Conservation (phyloP, 2,888 invertebrate genomes). For the Noctua janthe region DNA sequence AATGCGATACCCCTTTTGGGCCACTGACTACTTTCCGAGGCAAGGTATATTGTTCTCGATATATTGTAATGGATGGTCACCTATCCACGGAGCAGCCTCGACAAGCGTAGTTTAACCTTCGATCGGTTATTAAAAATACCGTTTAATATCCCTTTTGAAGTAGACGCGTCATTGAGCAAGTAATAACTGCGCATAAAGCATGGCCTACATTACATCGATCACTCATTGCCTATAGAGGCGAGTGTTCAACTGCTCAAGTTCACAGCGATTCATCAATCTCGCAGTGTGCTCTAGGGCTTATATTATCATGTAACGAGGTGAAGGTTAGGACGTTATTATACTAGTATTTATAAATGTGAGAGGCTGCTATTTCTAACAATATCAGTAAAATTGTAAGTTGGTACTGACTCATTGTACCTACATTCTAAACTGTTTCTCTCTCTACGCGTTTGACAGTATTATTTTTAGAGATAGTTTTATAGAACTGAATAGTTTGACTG, state of each 20-base stretch:
- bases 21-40: background rate
- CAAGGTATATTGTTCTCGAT: background rate
- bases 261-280: constrained; percentile 46
- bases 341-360: background rate
- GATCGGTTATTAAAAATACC: background rate
- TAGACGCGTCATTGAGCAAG: constrained; percentile 4
- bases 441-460: background rate
- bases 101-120: background rate
- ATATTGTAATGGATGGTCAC: background rate
- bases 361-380: background rate
- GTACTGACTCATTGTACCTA: background rate
- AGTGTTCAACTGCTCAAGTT: constrained; percentile 36
- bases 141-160: background rate
- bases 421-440: background rate
- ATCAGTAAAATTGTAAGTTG: background rate
- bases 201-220: constrained; percentile 36
- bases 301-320: background rate
- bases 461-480: background rate
- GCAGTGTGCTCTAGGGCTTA: constrained; percentile 12
- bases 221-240: constrained; percentile 32
- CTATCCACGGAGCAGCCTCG: background rate
- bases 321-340: constrained; percentile 17
- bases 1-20: background rate
- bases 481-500: background rate
- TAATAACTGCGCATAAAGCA: constrained; percentile 28